Base-by-base conservation (phyloP, 2,797 vertebrate species). In the Salarias fasciatus region DNA sequence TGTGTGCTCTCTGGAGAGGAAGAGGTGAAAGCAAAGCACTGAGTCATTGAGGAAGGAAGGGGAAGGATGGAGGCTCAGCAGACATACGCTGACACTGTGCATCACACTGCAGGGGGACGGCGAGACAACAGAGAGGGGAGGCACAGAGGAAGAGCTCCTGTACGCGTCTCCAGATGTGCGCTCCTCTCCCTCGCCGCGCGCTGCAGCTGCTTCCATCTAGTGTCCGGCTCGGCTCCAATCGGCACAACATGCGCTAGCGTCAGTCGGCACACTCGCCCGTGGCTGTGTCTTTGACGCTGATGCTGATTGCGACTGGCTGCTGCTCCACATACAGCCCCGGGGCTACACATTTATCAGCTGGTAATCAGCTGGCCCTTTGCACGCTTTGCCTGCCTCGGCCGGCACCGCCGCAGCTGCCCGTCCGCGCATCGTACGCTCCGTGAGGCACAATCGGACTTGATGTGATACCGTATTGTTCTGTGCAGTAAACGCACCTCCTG, bases 321-420 rank as follows among this genome's bases (percentile, higher is more conserved):
- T 43, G 65, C 69, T 71, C 41, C 75, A 66, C 70, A 77, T 65
- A 71, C 71, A 64, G 80, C 75, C 80, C 52, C n/a, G 3, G 53
- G 84, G 83, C 83, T 63, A 69, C 83, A 79, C 82, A 75, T 91
- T 86, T 83, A 91, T 89, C 84, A 89, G 86, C 88, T 86, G 88
- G 84, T 91, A 90, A 89, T 90, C 89, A 87, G 83, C 67, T 48
- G 64, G 64, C 64, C 66, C 31, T 53, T 45, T 51, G 43, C 75
- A 51, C 47, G 50, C 77, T 75, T 44, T 60, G 41, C 77, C 64
- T 41, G 67, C 53, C 53, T 48, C 1, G 4, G 55, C 68, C 40
- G 6, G 31, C 6, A 53, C 46, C 58, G 8, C 42, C 15, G 9
- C 59, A 6, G 53, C 18, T 24, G 31, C 8, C 57, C 48, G 68